Evolutionary conservation across 2,113 vertebrate genomes (phyloP).

Genomic region (Heterochromis multidens): DNA sequence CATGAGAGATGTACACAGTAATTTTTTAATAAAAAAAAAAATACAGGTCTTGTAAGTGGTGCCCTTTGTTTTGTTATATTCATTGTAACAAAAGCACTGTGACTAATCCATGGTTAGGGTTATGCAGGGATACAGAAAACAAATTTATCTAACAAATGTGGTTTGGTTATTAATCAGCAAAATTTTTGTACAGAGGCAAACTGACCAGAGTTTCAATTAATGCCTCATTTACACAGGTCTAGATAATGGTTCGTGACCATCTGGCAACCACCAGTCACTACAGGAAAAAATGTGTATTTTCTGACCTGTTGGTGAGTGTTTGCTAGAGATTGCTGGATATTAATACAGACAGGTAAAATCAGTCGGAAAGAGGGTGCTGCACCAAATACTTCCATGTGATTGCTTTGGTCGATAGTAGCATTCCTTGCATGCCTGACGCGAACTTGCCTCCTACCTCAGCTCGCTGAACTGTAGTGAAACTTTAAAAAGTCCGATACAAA

Average conservation of each 20-base stretch:
- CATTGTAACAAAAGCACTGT: background rate
- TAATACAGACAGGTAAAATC: background rate
- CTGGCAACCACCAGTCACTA: background rate
- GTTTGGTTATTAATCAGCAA: background rate
- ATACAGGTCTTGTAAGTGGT: background rate
- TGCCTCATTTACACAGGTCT: too few species aligned
- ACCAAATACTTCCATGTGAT: background rate
- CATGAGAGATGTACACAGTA: background rate
- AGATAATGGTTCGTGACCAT: background rate
- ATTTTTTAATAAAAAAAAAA: background rate
- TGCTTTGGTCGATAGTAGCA: background rate
- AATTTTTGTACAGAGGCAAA: background rate
- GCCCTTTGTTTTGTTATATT: too few species aligned
- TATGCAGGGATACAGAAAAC: background rate
- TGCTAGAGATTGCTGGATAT: background rate
- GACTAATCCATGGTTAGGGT: background rate
- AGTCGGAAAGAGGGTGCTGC: background rate
- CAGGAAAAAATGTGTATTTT: background rate
- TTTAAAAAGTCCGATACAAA: too few species aligned
- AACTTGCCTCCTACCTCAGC: background rate
- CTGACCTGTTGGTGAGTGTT: background rate
- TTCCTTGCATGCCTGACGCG: background rate
- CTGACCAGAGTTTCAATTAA: background rate
- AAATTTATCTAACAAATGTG: background rate
- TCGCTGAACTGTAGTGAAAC: too few species aligned